Base-by-base conservation (phyloP, 2,113 vertebrate genomes). In the Seriola quinqueradiata region DNA sequence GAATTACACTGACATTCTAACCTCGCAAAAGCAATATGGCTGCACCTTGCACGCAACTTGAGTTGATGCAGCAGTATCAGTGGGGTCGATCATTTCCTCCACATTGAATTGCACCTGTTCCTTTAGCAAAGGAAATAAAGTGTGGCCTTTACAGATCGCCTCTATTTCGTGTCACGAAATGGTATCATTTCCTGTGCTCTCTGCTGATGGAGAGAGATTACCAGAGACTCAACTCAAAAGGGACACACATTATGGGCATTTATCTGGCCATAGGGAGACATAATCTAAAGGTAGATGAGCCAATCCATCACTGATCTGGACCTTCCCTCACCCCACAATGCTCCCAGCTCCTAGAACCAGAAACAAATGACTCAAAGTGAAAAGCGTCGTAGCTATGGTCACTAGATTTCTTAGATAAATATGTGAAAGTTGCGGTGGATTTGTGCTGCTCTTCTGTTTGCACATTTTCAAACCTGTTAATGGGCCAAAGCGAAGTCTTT, bases 121-220 rank as follows among this genome's bases (percentile, higher is more conserved):
- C 28, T 34, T 75, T 52, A 63, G 64, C 44, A 83, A 81, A 84
- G 58, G 85, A 86, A 86, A 81, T 82, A 79, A 86, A 90, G 32
- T 42, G 70, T 17, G 67, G 76, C 78, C 69, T 72, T 84, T 82
- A 92, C 73, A 76, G 71, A 90, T 86, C 23, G 28, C 80, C 60
- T 81, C 74, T 73, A 72, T 87, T 85, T 68, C 48, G 8, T 71
- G 54, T 75, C 77, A 79, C 77, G 79, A 82, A 87, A 66, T 60
- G 44, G 23, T 28, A 65, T 72, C 60, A 81, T 91, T 89, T 88
- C 76, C 76, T 73, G 60, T 68, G 75, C 63, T 85, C 58, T 75
- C 50, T 68, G 66, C 84, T 82, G 89, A 87, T 88, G 38, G 74
- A 84, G 84, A 75, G 72, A 87, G 70, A 91, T 91, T 77, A 90